Evolutionary conservation across 2,888 invertebrate genomes (phyloP), one percentile per base, ranked within the genome.

Genomic region (Tricholauxania praeusta): DNA sequence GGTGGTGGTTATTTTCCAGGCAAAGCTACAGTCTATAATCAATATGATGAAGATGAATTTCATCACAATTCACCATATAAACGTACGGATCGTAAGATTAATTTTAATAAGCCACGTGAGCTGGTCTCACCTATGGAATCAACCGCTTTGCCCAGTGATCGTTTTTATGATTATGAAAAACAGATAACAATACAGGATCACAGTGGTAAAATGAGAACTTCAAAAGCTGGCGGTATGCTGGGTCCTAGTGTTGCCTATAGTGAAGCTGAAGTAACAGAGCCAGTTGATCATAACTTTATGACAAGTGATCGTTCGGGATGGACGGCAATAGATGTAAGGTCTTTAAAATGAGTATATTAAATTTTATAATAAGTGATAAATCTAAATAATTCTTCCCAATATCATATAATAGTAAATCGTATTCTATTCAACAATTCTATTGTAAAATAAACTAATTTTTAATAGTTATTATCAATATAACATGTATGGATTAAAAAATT

Each of bases 161-260:
- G 80, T 10, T 87, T 87, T 75, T 87, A 87, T 72, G 84, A 87
- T 28, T 87, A 80, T 74, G 87, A 87, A 12, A 83, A 83, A 19
- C 81, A 84, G 64, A 57, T 79, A 3, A 47, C 59, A 22, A 47
- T 78, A 57, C 79, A 80, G 28, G 82, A 83, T 48, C 76, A 80
- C 1, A 80, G 75, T 39, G 80, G 79, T 10, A 81, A 83, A n/a
- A 67, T 82, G 72, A 74, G 78, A 12, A 22, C 53, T n/a, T 7
- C 69, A 4, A 52, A 51, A 15, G 73, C 19, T 55, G 71, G 75
- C 0, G 72, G 75, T 0, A 77, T 77, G 65, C 59, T 81, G 65
- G 79, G 74, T 19, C 75, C 80, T 28, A 64, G 73, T 32, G 75
- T 75, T 12, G 75, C 78, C 64, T 71, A 65, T 10, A 75, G 72